phyloP scores from a whole-genome alignment of 2,797 vertebrate genomes.

The Artibeus jamaicensis region DNA sequence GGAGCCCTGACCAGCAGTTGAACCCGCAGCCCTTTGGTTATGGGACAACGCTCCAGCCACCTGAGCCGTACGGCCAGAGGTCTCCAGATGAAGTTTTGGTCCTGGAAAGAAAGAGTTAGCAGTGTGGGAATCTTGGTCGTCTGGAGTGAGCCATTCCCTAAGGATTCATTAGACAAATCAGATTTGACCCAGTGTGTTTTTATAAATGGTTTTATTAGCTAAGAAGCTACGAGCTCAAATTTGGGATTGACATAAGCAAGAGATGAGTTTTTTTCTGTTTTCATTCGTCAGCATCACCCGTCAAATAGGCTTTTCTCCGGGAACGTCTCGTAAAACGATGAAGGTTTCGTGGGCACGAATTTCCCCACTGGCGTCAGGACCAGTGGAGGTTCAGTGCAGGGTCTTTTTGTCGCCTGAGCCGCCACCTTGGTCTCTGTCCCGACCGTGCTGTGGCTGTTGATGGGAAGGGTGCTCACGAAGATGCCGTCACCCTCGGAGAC shows the following conservation, averaged over 20 bases:
- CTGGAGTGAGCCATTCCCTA: background rate
- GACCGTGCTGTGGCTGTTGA: background rate
- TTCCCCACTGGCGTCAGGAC: background rate
- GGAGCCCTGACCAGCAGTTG: too few species aligned
- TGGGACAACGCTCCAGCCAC: background rate
- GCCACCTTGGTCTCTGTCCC: background rate
- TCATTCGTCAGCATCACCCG: background rate
- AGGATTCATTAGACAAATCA: conserved; percentile 32
- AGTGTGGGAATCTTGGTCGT: background rate
- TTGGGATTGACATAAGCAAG: background rate
- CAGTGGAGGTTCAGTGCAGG: background rate
- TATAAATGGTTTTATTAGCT: conserved; percentile 45
- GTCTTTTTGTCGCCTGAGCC: background rate
- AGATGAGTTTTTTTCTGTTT: background rate
- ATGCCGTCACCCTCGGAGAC: background rate
- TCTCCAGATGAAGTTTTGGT: background rate
- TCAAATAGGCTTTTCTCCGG: background rate
- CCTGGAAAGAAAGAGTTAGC: background rate
- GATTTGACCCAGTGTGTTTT: background rate
- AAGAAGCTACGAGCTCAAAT: background rate
- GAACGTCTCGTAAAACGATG: background rate
- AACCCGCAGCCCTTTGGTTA: background rate
- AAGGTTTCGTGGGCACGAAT: background rate
- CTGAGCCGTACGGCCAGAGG: too few species aligned
- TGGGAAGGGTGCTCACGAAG: background rate